These are phyloP conservation scores for Papilio aristodemus DNA, from an alignment of 1,140 invertebrate genomes.

Conservation along the genomic window DNA sequence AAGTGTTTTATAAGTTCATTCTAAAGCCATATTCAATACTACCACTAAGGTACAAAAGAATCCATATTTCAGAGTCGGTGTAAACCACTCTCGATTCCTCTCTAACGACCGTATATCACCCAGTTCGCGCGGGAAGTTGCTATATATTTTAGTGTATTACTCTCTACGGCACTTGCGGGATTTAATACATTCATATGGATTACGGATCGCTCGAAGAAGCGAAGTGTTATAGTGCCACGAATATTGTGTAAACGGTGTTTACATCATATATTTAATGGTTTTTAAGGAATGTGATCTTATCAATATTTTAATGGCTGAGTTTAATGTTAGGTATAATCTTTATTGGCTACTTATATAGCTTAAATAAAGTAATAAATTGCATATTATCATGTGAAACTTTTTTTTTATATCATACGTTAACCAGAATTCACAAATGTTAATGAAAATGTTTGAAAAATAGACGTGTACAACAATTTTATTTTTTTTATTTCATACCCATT, in stretches of 20 bases:
- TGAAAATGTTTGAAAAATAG: too few relatives aligned
- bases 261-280: background rate
- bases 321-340: too few relatives aligned
- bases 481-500: too few relatives aligned
- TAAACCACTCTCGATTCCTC: slow-evolving; percentile 40
- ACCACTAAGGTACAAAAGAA: slow-evolving; percentile 14
- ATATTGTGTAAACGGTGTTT: background rate
- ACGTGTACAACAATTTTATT: too few relatives aligned
- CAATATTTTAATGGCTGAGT: too few relatives aligned
- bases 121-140: slow-evolving; percentile 39
- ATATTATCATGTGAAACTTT: too few relatives aligned
- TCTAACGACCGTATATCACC: slow-evolving; percentile 44
- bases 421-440: too few relatives aligned
- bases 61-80: slow-evolving; percentile 21
- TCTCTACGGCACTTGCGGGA: slow-evolving; percentile 51
- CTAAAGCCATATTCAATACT: background rate
- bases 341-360: background rate
- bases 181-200: slow-evolving; percentile 56
- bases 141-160: slow-evolving; percentile 56
- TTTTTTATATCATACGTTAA: too few relatives aligned
- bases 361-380: background rate
- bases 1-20: too few relatives aligned
- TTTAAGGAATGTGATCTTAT: background rate
- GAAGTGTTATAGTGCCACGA: slow-evolving; percentile 33
- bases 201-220: slow-evolving; percentile 37